Evolutionary conservation across 2,797 vertebrate species (phyloP).

Genomic region (Lithobates sylvaticus): DNA sequence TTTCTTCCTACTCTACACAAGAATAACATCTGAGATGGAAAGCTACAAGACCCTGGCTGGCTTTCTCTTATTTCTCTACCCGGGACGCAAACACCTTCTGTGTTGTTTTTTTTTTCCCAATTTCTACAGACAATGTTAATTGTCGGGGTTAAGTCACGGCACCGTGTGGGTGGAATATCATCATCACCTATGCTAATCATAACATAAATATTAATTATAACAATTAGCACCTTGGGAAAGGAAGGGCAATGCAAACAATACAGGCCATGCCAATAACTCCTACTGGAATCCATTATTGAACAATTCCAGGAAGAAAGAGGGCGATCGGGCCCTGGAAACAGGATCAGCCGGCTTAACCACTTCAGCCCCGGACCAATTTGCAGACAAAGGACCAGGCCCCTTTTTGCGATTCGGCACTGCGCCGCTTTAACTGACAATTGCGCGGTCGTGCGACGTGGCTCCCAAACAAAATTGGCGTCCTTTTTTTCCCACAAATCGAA

Average conservation of each 20-base stretch:
- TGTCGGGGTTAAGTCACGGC: background rate
- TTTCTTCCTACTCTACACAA: slow-evolving; percentile 11
- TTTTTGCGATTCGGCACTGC: no score
- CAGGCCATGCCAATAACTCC: background rate
- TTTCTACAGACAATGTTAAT: slow-evolving; percentile 15
- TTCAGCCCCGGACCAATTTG: no score
- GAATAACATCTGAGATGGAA: slow-evolving; percentile 13
- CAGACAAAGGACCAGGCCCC: no score
- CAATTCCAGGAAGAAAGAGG: background rate
- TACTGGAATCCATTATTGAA: slow-evolving; percentile 2
- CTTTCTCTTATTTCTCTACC: slow-evolving; percentile 8
- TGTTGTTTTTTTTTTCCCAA: background rate
- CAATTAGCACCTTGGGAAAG: slow-evolving; percentile 28
- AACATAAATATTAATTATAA: slow-evolving; percentile 42
- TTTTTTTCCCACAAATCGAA: no score
- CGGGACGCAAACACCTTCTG: background rate
- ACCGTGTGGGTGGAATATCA: slow-evolving; percentile 21
- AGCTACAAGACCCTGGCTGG: background rate
- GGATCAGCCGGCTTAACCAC: no score
- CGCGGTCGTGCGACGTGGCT: no score
- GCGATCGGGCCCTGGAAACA: background rate
- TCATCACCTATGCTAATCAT: slow-evolving; percentile 13
- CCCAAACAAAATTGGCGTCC: no score
- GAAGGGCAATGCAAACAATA: background rate
- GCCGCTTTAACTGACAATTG: no score